Conservation (phyloP, 2,888 invertebrate species). For the Sialis lutaria region DNA sequence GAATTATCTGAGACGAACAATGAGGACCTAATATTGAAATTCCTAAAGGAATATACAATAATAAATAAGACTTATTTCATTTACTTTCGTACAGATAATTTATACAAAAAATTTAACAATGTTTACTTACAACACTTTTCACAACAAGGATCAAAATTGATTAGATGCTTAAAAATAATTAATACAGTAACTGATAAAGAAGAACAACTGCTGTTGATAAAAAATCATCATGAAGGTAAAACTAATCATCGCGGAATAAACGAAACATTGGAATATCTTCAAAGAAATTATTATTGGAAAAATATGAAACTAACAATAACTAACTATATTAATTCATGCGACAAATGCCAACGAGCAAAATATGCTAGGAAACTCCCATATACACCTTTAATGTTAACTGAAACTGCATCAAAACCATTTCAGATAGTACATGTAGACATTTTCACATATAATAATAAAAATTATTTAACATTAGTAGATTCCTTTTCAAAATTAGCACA, state of each 20-base stretch:
- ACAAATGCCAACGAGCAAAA: not conserved
- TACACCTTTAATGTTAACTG: not conserved
- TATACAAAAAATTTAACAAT: not conserved
- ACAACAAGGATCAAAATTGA: not conserved
- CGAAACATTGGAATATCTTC: conserved; percentile 5
- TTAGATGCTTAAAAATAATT: conserved; percentile 3
- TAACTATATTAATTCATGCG: not conserved
- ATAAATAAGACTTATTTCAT: not conserved
- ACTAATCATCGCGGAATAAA: conserved; percentile 7
- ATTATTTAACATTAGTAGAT: not conserved
- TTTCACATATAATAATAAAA: not conserved
- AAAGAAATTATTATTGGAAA: conserved; percentile 7
- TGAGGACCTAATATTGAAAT: conserved; percentile 1
- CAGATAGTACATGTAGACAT: not conserved
- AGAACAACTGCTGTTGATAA: conserved; percentile 2
- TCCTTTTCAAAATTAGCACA: not conserved
- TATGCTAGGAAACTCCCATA: not conserved
- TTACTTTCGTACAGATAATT: not conserved
- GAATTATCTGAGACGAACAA: conserved; percentile 3
- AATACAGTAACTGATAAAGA: conserved; percentile 3
- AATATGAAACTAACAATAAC: not conserved
- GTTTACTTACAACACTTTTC: not conserved
- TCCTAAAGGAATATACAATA: conserved; percentile 1
- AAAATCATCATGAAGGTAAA: conserved; percentile 8
- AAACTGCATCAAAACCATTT: not conserved